phyloP scores from a whole-genome alignment of 1,140 invertebrate species.

The Berghia stephanieae region DNA sequence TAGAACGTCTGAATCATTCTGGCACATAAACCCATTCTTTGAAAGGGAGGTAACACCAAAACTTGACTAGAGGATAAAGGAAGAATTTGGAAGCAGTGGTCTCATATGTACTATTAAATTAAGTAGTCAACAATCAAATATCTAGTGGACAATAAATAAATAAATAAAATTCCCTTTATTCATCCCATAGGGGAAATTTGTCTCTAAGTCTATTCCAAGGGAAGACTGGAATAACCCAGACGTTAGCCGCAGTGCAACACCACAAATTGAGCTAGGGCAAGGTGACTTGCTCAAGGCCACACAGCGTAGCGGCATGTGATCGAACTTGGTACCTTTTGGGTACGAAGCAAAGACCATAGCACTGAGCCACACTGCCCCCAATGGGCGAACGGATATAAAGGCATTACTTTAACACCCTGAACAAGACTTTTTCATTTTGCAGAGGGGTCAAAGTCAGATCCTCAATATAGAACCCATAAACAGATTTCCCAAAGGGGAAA shows the following conservation, averaged over 20 bases:
- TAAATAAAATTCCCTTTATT: neutral
- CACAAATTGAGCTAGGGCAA: too few species aligned
- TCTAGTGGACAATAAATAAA: neutral
- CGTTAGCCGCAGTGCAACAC: too few species aligned
- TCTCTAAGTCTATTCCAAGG: too few species aligned
- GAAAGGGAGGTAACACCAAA: conserved; percentile 88
- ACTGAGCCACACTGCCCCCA: too few species aligned
- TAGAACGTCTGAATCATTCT: conserved; percentile 82
- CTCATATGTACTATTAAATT: neutral
- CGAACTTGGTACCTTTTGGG: too few species aligned
- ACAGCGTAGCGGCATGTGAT: too few species aligned
- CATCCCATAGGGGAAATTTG: too few species aligned
- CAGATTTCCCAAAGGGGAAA: neutral
- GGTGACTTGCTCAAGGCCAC: too few species aligned
- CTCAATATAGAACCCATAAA: neutral
- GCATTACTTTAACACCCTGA: neutral
- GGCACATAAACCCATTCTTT: conserved; percentile 84
- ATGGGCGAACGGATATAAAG: too few species aligned
- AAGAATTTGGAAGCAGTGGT: neutral
- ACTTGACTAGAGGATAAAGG: conserved; percentile 77
- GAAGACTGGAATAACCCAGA: too few species aligned
- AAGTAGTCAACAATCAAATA: neutral
- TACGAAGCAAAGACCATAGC: too few species aligned
- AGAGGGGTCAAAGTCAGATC: neutral
- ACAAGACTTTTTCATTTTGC: neutral